Evolutionary conservation across 2,797 vertebrate species (phyloP).

Genomic region (Lepidocolaptes lacrymiger): DNA sequence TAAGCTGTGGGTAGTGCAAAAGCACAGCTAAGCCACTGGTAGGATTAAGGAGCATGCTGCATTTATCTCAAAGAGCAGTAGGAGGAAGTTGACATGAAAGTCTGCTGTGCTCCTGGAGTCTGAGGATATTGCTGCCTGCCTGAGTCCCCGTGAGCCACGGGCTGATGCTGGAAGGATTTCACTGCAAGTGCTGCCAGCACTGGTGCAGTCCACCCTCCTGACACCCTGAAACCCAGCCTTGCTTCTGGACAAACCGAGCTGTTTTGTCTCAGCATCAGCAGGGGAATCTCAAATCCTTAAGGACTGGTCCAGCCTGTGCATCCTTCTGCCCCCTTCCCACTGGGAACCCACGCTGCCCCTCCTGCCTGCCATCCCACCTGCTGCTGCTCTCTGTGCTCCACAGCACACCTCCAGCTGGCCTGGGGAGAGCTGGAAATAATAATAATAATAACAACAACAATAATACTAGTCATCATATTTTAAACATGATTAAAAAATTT

Average conservation of each 20-base stretch:
- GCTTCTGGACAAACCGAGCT: neutral
- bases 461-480: neutral
- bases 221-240: neutral
- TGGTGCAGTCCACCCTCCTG: rapidly evolving
- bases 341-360: rapidly evolving
- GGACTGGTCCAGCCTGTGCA: neutral
- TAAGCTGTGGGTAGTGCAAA: neutral
- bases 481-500: rapidly evolving
- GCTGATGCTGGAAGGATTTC: neutral
- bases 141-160: rapidly evolving
- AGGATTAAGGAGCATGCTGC: slow-evolving; percentile 17
- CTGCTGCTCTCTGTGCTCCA: neutral
- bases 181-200: rapidly evolving
- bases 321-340: neutral
- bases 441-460: neutral
- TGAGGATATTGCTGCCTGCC: neutral
- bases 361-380: neutral
- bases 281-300: neutral
- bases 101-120: neutral
- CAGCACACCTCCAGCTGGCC: rapidly evolving
- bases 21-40: slow-evolving; percentile 19
- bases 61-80: slow-evolving; percentile 24
- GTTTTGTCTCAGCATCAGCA: neutral
- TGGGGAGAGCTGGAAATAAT: neutral
- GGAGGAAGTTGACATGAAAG: neutral